Base-by-base conservation (phyloP, 2,888 invertebrate species). In the Morpho deidamia region DNA sequence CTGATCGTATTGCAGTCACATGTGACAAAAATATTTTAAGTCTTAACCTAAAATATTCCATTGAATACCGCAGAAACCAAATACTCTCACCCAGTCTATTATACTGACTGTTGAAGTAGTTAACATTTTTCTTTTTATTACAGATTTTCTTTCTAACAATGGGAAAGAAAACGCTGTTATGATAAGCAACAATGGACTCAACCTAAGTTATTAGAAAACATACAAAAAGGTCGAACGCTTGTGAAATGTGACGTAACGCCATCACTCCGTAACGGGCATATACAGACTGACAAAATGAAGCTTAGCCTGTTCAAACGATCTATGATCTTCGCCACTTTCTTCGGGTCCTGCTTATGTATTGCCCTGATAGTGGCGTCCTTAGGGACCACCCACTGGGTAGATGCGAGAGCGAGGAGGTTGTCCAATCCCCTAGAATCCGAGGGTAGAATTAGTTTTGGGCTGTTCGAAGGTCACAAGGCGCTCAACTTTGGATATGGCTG, bases 391-490 rank as follows among this genome's bases (percentile, higher is more conserved):
- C 93, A 94, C 69, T 97, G 96, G 96, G 92, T 95, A 39, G 93
- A 93, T 61, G 95, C 96, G 1, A 90, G 91, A 46, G 96, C 96
- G 4, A 90, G 92, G 64, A 80, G 94, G 63, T 91, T 92, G 0
- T 91, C 92, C 7, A 94, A 93, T 69, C 92, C 93, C 1, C 78
- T 91, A 46, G 92, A 92, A 55, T 94, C 94, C 42, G 93, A 93
- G 49, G 97, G 96, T 0, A 90, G 92, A 62, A 92, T 97, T 56
- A 92, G 94, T 72, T 96, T 97, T 73, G 98, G 98, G 0, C 91
- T 98, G 8, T 96, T 98, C 71, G 93, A 94, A 68, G 98, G 98
- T 0, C 93, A 93, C 60, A 96, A 96, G 76, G 93, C 94, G 65
- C 81, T 98, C 37, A 95, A 97, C 76, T 63, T 69, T 2, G 95